Conservation (phyloP, 2,888 invertebrate genomes). For the Xylota segnis region DNA sequence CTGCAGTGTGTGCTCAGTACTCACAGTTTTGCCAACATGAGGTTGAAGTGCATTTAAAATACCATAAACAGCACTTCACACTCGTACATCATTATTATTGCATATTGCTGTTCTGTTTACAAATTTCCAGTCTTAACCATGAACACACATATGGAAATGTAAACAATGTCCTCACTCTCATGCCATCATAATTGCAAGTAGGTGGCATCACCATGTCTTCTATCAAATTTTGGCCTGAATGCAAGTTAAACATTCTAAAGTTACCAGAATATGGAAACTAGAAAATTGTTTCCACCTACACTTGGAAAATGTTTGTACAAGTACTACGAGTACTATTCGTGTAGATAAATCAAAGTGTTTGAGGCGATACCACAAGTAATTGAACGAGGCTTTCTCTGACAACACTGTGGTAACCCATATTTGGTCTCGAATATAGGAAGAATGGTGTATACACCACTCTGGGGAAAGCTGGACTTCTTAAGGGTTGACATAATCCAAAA, state of each 20-base stretch:
- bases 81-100: conserved; percentile 5
- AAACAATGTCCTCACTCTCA: conserved; percentile 6
- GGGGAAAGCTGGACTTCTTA: too few relatives aligned
- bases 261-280: not conserved
- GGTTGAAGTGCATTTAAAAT: conserved; percentile 12
- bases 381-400: too few relatives aligned
- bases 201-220: not conserved
- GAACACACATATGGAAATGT: not conserved
- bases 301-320: too few relatives aligned
- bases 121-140: conserved; percentile 3
- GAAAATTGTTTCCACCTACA: not conserved
- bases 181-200: conserved; percentile 12
- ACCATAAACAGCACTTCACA: conserved; percentile 1
- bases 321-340: too few relatives aligned
- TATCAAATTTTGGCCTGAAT: conserved; percentile 4
- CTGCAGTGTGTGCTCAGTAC: not conserved
- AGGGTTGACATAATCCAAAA: too few relatives aligned
- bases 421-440: too few relatives aligned
- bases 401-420: too few relatives aligned
- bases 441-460: too few relatives aligned
- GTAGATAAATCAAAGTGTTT: too few relatives aligned
- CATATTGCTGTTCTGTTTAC: conserved; percentile 15
- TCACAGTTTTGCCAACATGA: not conserved
- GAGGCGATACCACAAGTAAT: too few relatives aligned
- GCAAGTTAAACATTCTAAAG: conserved; percentile 12